Conservation (phyloP, 2,797 vertebrate species). For the Schizopygopsis pylzovi region DNA sequence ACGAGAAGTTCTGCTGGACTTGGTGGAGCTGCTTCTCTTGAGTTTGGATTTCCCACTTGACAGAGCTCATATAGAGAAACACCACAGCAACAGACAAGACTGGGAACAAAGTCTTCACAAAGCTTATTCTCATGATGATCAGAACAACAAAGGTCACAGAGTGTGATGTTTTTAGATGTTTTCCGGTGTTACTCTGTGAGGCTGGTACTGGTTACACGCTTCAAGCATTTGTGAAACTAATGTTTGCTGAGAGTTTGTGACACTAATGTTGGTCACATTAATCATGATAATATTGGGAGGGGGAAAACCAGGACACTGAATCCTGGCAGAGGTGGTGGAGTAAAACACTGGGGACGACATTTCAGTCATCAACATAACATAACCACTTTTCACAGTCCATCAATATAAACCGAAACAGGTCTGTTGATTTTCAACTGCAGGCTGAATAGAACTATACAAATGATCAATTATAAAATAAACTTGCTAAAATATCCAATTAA, state of each 20-base stretch:
- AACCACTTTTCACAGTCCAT: neutral
- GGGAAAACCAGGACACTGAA: conserved; percentile 37
- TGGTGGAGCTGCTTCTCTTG: conserved; percentile 58
- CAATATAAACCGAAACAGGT: neutral
- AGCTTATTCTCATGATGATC: conserved; percentile 20
- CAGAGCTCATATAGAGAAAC: conserved; percentile 63
- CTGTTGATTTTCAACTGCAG: neutral
- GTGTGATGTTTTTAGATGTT: neutral
- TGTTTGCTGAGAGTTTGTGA: neutral
- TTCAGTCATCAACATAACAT: neutral
- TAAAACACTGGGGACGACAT: neutral
- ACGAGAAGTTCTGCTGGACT: conserved; percentile 61
- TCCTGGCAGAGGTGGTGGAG: neutral
- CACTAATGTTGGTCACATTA: neutral
- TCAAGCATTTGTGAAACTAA: neutral
- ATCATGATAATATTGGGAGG: neutral
- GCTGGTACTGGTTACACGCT: no score
- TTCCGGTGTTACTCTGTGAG: neutral
- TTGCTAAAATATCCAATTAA: neutral
- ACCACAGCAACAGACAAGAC: neutral
- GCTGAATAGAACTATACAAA: neutral
- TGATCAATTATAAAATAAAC: neutral
- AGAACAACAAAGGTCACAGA: neutral
- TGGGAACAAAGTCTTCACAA: neutral
- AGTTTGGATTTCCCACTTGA: conserved; percentile 57